Evolutionary conservation across 2,797 vertebrate species (phyloP).

Genomic region (Rhabdophis nuchalis): DNA sequence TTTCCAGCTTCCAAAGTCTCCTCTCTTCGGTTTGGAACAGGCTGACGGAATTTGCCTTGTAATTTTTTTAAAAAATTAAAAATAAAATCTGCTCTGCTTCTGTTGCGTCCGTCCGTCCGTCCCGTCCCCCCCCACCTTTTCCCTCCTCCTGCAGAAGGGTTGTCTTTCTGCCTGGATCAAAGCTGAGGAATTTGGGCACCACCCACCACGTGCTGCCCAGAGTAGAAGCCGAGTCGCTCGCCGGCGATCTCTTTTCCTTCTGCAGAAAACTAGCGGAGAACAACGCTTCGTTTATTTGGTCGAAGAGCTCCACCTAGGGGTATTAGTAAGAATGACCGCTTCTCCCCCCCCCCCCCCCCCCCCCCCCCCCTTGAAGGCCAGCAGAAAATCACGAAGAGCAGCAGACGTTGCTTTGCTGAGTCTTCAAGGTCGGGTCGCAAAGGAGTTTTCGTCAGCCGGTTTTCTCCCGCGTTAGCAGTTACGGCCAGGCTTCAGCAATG

Average conservation of each 20-base stretch:
- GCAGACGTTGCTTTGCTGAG: background rate
- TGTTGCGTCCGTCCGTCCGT: background rate
- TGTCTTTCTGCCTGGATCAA: background rate
- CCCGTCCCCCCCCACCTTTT: no score
- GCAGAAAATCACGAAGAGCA: no score
- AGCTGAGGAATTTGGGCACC: background rate
- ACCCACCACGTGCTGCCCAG: no score
- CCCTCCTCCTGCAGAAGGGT: background rate
- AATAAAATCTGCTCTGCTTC: background rate
- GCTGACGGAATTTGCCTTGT: background rate
- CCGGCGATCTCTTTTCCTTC: background rate
- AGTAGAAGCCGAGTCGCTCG: background rate
- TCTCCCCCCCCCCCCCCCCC: background rate
- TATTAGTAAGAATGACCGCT: background rate
- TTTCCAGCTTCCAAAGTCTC: background rate
- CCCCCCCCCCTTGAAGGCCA: background rate
- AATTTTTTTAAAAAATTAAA: background rate
- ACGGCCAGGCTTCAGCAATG: background rate
- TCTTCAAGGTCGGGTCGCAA: background rate
- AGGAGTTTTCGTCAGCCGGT: background rate
- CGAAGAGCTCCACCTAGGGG: constrained; percentile 14
- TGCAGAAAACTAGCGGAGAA: background rate
- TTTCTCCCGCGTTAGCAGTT: background rate
- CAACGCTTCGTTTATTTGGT: background rate
- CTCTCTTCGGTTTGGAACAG: background rate